Percentiles rank a stretch among this genome's conserved stretches.
phyloP scores from a whole-genome alignment of 1,140 invertebrate genomes.

The Drosophila subobscura region DNA sequence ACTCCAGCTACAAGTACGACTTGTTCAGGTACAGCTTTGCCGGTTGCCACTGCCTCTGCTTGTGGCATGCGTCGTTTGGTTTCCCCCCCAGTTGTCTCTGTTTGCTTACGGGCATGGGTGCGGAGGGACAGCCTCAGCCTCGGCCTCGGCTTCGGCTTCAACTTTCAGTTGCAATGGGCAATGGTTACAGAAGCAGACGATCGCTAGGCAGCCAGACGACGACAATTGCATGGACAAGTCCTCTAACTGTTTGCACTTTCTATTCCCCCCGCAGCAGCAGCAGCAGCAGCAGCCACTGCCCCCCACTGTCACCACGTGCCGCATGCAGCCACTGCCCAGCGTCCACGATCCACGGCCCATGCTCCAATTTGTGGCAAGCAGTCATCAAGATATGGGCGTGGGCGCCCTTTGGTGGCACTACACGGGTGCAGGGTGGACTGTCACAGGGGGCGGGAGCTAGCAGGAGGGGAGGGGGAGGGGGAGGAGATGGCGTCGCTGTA shows the following conservation, averaged over 20 bases:
- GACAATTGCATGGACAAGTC: constrained; percentile 60
- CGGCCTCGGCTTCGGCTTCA: constrained; percentile 44
- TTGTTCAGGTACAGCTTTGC: constrained; percentile 43
- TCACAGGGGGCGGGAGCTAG: background rate
- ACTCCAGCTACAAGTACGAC: constrained; percentile 42
- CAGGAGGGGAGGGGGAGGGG: background rate
- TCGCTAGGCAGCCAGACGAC: constrained; percentile 34
- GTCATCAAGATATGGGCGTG: constrained; percentile 50
- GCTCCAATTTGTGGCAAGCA: constrained; percentile 44
- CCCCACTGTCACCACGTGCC: no score
- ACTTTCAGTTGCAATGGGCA: constrained; percentile 61
- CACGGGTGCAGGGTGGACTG: no score
- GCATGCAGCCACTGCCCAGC: background rate
- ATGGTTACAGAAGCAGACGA: constrained; percentile 50
- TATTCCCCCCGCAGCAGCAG: constrained; percentile 47
- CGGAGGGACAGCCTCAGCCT: constrained; percentile 25
- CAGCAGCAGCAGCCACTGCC: constrained; percentile 15
- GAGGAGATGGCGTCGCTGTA: constrained; percentile 39
- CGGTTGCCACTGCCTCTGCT: constrained; percentile 25
- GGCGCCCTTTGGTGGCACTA: constrained; percentile 49
- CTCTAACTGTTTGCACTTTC: constrained; percentile 78
- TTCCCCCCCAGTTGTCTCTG: constrained; percentile 54
- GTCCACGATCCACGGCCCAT: constrained; percentile 37
- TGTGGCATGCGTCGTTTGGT: constrained; percentile 50
- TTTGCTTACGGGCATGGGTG: constrained; percentile 47